Evolutionary conservation across 2,797 vertebrate genomes (phyloP), one percentile per base, ranked within the genome.

Genomic region (Argya squamiceps): DNA sequence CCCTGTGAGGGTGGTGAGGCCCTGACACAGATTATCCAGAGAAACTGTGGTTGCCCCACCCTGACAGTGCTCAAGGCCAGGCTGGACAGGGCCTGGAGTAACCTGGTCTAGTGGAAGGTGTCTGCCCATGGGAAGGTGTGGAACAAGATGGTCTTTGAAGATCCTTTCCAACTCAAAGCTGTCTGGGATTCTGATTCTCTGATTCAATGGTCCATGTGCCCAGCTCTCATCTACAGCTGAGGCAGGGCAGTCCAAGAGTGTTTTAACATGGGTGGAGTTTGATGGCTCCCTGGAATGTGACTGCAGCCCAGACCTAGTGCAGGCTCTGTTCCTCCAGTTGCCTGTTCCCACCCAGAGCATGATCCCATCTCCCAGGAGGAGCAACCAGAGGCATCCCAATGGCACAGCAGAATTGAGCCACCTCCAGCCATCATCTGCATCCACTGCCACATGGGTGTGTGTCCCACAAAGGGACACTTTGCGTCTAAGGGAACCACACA

Each of bases 381-480:
- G 24, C 4, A 17, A 59, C 24, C 27, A 53, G 56, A 78, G 30
- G 20, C 5, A 7, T 20, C 30, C 15, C 1, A 3, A 37, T 6
- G 21, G 65, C 56, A 50, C 52, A 30, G 47, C 58, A 59, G 20
- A 29, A 41, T 9, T 6, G 36, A 15, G 36, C 11, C 11, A 12
- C 46, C 19, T 41, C n/a, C 27, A 75, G 24, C 1, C 63, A 32
- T 0, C 10, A 30, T 47, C 50, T 77, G 64, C 37, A 56, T 23
- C 53, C 17, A 50, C 27, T 2, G 6, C 44, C 16, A 10, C 36
- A 46, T 1, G 0, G 1, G 12, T 9, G 15, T 53, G 19, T 12
- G 15, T 58, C n/a, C 64, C 34, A 32, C 1, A 22, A n/a, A 32
- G 19, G 15, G 47, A 67, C 2, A 1, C 26, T 62, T 49, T 7